phyloP scores from a whole-genome alignment of 1,140 invertebrate genomes.

The Tetragonula clypearis region DNA sequence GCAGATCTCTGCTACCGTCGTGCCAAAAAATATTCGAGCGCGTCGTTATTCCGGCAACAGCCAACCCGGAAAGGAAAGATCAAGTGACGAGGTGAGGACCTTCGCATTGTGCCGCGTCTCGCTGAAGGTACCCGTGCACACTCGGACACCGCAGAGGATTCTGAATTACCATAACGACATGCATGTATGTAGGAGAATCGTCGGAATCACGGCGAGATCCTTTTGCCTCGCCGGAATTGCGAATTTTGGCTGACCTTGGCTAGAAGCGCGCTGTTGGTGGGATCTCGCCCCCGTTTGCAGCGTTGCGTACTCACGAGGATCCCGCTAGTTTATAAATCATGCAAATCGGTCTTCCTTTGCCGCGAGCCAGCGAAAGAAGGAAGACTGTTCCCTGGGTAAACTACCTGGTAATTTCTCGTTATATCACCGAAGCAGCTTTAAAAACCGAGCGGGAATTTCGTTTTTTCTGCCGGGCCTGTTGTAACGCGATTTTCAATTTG shows the following conservation, averaged over 20 bases:
- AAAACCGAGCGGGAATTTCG: not conserved
- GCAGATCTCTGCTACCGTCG: not conserved
- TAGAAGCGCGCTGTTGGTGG: not conserved
- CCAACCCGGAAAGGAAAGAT: conserved; percentile 26
- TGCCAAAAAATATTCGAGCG: not conserved
- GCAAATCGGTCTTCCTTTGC: conserved; percentile 19
- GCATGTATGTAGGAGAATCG: conserved; percentile 69
- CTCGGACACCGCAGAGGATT: conserved; percentile 49
- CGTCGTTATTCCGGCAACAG: not conserved
- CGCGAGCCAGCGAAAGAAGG: not conserved
- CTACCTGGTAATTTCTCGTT: conserved; percentile 13
- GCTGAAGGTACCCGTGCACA: conserved; percentile 34
- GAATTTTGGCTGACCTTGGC: conserved; percentile 64
- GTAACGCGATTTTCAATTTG: conserved; percentile 19
- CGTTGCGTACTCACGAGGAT: conserved; percentile 1
- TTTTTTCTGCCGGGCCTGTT: not conserved
- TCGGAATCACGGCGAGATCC: conserved; percentile 54
- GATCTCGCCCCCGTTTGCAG: not conserved
- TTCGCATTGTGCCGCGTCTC: conserved; percentile 14
- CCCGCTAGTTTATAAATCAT: conserved; percentile 30
- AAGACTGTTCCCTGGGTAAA: not conserved
- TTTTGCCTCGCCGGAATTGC: conserved; percentile 44
- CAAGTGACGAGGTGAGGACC: conserved; percentile 14
- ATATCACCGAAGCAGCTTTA: not conserved
- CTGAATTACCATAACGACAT: conserved; percentile 72